Percentiles rank a stretch among this genome's conserved stretches.
Conservation (phyloP, 2,797 vertebrate species). For the Champsocephalus esox region DNA sequence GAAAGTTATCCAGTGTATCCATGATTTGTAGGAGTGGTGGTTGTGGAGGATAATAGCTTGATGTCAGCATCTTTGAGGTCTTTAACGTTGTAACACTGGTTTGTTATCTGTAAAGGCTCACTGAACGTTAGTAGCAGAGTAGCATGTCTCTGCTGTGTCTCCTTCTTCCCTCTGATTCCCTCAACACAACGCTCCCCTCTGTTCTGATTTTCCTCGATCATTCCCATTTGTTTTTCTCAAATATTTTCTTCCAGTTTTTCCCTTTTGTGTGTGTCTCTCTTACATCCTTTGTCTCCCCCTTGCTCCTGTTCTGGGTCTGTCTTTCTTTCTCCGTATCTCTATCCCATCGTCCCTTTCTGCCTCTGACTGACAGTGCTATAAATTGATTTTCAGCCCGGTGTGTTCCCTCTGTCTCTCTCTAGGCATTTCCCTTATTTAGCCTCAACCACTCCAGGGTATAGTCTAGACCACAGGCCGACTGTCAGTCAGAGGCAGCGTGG, state of each 20-base stretch:
- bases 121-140: constrained; percentile 8
- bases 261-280: constrained; percentile 40
- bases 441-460: constrained; percentile 79
- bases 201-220: constrained; percentile 41
- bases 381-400: constrained; percentile 82
- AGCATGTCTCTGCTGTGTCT: constrained; percentile 11
- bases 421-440: constrained; percentile 82
- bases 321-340: constrained; percentile 50
- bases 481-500: constrained; percentile 76
- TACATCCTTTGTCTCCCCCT: constrained; percentile 19
- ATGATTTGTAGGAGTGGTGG: constrained; percentile 9
- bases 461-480: constrained; percentile 76
- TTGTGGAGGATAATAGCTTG: constrained; percentile 14
- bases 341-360: constrained; percentile 46
- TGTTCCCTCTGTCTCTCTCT: constrained; percentile 77
- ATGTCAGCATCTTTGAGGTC: constrained; percentile 17
- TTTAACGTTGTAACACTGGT: not conserved
- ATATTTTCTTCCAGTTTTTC: constrained; percentile 45
- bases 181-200: constrained; percentile 33
- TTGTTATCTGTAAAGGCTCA: constrained; percentile 3
- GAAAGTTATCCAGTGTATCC: constrained; percentile 2
- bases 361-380: constrained; percentile 80
- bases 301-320: constrained; percentile 17
- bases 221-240: constrained; percentile 55
- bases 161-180: constrained; percentile 40